Percentiles rank a stretch among this genome's conserved stretches.
phyloP scores from a whole-genome alignment of 1,140 invertebrate genomes.

The Drosophila paulistorum region DNA sequence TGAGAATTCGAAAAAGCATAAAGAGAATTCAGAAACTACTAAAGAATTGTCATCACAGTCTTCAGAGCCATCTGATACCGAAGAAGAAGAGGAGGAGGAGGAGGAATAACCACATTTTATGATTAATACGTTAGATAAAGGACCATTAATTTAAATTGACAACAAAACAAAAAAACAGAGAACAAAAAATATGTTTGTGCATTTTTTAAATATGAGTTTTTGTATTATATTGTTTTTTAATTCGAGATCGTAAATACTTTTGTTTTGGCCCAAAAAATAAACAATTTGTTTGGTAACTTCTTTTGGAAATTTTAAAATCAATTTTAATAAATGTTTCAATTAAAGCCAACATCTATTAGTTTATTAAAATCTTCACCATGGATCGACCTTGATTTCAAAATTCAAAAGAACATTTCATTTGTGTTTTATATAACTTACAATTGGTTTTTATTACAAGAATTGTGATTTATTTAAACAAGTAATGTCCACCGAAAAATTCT shows the following conservation, averaged over 20 bases:
- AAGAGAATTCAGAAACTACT: too few species aligned
- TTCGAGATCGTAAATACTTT: background rate
- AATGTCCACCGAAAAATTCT: background rate
- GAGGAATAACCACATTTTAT: background rate
- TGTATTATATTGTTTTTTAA: background rate
- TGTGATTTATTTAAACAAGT: slow-evolving; percentile 3
- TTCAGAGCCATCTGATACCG: background rate
- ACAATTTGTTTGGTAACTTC: background rate
- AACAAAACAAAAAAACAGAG: too few species aligned
- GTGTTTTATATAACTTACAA: slow-evolving; percentile 4
- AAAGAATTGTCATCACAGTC: background rate
- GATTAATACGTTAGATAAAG: too few species aligned
- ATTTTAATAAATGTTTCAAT: background rate
- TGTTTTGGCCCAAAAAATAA: background rate
- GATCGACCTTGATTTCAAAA: too few species aligned
- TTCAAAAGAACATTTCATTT: background rate
- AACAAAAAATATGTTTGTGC: background rate
- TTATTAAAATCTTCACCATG: too few species aligned
- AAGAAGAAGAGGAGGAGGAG: background rate
- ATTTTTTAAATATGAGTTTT: background rate
- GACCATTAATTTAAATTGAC: too few species aligned
- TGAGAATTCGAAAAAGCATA: background rate
- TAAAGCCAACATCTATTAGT: background rate
- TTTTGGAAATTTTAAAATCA: background rate
- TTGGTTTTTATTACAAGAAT: background rate